Percentiles rank a stretch among this genome's conserved stretches.
Evolutionary conservation across 2,113 vertebrate species (phyloP).

Genomic region (Arothron firmamentum): DNA sequence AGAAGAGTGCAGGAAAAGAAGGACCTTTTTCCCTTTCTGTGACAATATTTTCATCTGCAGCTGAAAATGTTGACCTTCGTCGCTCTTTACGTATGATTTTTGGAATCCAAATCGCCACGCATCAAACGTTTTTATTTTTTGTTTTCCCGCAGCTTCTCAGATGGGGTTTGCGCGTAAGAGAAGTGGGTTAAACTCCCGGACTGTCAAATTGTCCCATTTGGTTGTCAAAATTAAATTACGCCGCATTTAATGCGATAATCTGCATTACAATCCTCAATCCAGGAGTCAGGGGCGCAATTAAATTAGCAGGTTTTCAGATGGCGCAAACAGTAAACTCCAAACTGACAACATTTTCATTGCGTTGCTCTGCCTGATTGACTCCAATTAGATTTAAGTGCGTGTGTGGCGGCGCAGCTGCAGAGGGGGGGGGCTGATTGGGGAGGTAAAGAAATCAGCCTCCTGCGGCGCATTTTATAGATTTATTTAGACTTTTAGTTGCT

Average conservation of each 20-base stretch:
- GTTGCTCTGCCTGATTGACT: conserved; percentile 45
- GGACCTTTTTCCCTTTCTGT: too few relatives aligned
- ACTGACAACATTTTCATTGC: conserved; percentile 53
- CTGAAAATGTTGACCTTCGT: too few relatives aligned
- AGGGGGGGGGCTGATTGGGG: conserved; percentile 34
- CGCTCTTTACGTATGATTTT: background rate
- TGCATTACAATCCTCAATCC: conserved; percentile 67
- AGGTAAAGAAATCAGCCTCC: conserved; percentile 52
- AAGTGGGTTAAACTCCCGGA: conserved; percentile 48
- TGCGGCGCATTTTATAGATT: background rate
- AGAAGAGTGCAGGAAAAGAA: background rate
- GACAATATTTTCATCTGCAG: too few relatives aligned
- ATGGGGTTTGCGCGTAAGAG: conserved; percentile 46
- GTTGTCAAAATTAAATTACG: conserved; percentile 65
- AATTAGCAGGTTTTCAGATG: conserved; percentile 72
- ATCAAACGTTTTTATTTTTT: too few relatives aligned
- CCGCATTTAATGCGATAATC: conserved; percentile 74
- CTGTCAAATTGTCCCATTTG: conserved; percentile 59
- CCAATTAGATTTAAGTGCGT: conserved; percentile 50
- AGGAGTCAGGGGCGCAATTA: conserved; percentile 64
- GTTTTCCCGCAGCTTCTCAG: too few relatives aligned
- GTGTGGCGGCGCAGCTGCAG: conserved; percentile 28
- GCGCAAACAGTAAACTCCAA: conserved; percentile 34
- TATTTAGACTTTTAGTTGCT: too few relatives aligned
- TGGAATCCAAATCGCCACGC: too few relatives aligned